phyloP scores from a whole-genome alignment of 2,113 vertebrate genomes.

The Taxidea taxus region DNA sequence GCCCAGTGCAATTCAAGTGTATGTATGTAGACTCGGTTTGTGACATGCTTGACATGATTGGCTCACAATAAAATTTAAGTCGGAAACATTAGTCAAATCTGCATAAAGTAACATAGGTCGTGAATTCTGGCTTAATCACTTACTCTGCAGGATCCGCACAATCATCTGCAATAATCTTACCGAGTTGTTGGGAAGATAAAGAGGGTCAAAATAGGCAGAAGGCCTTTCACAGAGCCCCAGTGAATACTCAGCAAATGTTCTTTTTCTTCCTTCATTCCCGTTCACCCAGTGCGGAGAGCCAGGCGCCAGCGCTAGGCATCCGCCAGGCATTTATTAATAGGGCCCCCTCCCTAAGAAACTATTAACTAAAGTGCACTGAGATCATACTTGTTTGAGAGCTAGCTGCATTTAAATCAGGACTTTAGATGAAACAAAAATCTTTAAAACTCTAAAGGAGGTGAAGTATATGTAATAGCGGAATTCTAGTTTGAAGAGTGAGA shows the following conservation, averaged over 20 bases:
- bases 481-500: not conserved
- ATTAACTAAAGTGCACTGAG: not conserved
- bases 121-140: not conserved
- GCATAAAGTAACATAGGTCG: not conserved
- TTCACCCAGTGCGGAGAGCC: not conserved
- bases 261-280: not conserved
- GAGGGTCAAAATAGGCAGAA: not conserved
- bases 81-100: not conserved
- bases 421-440: slow-evolving; percentile 6
- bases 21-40: not conserved
- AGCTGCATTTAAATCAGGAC: slow-evolving; percentile 7
- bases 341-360: not conserved
- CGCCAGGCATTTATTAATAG: not conserved
- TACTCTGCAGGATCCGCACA: not conserved
- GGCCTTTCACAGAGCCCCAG: not conserved
- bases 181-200: not conserved
- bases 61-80: not conserved
- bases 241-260: not conserved
- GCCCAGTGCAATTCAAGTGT: not conserved
- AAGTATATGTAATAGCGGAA: not conserved
- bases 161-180: not conserved
- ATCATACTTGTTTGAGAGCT: not conserved
- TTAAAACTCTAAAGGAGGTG: not conserved
- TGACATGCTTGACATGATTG: not conserved
- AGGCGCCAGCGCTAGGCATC: not conserved